Conservation (phyloP, 2,113 vertebrate species). For the Anser cygnoides region DNA sequence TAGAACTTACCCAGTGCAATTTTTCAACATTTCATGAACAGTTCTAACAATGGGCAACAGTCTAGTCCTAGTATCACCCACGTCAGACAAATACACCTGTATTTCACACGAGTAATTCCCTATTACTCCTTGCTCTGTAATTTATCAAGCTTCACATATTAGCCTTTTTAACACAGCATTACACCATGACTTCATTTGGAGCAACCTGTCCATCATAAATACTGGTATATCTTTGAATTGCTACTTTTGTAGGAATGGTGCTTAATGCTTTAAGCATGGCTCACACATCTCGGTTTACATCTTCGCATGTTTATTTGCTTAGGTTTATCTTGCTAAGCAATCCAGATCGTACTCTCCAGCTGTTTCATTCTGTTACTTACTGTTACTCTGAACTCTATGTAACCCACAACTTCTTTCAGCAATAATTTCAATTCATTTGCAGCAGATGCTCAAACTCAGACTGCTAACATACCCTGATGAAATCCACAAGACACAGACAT, state of each 20-base stretch:
- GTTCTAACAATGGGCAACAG: neutral
- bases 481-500: neutral
- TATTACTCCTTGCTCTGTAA: neutral
- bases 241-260: neutral
- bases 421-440: neutral
- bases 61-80: neutral
- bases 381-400: neutral
- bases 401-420: neutral
- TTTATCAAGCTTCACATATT: neutral
- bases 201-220: neutral
- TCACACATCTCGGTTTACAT: neutral
- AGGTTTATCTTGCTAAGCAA: neutral
- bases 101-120: neutral
- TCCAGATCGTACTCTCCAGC: neutral
- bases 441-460: neutral
- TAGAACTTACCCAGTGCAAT: neutral
- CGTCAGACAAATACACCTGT: neutral
- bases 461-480: neutral
- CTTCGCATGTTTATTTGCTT: neutral
- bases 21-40: neutral
- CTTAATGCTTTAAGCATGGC: neutral
- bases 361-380: neutral
- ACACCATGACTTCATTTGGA: neutral
- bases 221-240: neutral
- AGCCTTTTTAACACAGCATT: neutral